These are phyloP conservation scores for Drosophila asahinai DNA, from an alignment of 1,140 invertebrate species.

Conservation along the genomic window DNA sequence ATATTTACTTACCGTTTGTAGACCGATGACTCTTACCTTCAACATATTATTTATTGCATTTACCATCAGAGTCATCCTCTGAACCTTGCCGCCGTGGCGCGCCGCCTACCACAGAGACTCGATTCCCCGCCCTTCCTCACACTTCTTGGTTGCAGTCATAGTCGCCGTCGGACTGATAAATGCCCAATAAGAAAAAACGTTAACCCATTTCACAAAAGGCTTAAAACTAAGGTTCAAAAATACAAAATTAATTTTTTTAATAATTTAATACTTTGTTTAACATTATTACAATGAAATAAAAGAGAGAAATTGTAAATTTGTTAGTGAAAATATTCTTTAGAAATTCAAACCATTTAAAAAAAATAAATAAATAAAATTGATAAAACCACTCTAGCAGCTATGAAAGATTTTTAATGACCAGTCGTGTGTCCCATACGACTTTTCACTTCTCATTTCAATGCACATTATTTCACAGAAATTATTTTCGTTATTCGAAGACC, in stretches of 20 bases:
- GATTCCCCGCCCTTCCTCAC: conserved; percentile 2
- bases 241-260: too few relatives aligned
- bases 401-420: neutral
- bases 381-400: neutral
- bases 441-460: neutral
- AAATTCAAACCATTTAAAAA: neutral
- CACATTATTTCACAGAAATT: neutral
- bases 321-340: too few relatives aligned
- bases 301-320: too few relatives aligned
- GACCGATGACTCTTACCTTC: neutral
- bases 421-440: too few relatives aligned
- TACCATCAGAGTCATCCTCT: neutral
- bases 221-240: too few relatives aligned
- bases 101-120: conserved; percentile 5
- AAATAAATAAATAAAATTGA: too few relatives aligned
- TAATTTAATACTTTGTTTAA: neutral
- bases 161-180: conserved; percentile 12
- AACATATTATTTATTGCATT: conserved; percentile 6
- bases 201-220: neutral
- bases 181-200: conserved; percentile 10
- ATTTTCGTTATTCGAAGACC: neutral
- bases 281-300: too few relatives aligned
- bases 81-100: conserved; percentile 6
- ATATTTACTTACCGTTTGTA: neutral
- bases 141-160: conserved; percentile 5